phyloP scores from a whole-genome alignment of 2,888 invertebrate species.

The Criorhina ranunculi region DNA sequence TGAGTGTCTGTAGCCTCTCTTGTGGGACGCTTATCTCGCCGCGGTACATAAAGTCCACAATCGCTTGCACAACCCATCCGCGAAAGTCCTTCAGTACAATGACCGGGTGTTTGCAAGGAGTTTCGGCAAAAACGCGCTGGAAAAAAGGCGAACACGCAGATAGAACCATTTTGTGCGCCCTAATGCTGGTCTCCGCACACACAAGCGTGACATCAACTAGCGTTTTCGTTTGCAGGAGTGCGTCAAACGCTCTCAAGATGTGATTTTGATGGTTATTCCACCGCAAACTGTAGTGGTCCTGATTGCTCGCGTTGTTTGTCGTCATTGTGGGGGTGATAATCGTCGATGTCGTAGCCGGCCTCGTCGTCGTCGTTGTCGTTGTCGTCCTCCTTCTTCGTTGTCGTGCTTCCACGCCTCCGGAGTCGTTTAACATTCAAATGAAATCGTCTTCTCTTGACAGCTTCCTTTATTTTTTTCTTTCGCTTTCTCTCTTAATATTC shows the following conservation, averaged over 20 bases:
- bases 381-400: conserved; percentile 68
- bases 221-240: conserved; percentile 93
- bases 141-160: conserved; percentile 96
- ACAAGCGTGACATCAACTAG: conserved; percentile 96
- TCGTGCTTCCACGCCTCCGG: conserved; percentile 80
- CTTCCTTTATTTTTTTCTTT: conserved; percentile 31
- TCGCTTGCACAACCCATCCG: conserved; percentile 94
- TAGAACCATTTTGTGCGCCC: conserved; percentile 96
- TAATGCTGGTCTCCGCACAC: conserved; percentile 93
- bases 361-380: conserved; percentile 73
- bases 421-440: conserved; percentile 83
- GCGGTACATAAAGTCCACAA: conserved; percentile 97
- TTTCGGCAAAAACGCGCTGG: conserved; percentile 94
- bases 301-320: conserved; percentile 82
- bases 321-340: conserved; percentile 78
- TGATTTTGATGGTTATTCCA: conserved; percentile 98
- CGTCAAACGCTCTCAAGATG: conserved; percentile 94
- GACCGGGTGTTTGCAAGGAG: conserved; percentile 96
- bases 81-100: conserved; percentile 96
- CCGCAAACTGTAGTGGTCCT: conserved; percentile 95
- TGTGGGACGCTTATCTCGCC: conserved; percentile 95
- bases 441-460: conserved; percentile 63
- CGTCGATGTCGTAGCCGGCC: conserved; percentile 51
- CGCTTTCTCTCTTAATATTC: conserved; percentile 59
- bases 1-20: conserved; percentile 92